phyloP scores from a whole-genome alignment of 2,888 invertebrate genomes.

The Homarus gammarus region DNA sequence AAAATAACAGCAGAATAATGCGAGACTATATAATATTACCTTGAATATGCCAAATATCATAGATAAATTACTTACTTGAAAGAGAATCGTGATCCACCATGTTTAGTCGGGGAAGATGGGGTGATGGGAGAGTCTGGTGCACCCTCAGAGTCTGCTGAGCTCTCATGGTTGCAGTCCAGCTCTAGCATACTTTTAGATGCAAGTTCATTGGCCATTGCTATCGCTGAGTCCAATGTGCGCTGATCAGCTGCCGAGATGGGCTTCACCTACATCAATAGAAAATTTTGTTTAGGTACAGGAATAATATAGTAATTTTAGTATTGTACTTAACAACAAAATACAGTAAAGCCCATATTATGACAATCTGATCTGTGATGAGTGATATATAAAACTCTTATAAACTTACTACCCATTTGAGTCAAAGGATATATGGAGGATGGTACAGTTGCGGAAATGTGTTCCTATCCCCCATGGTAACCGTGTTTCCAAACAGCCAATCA shows the following conservation, averaged over 20 bases:
- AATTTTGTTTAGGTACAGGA: neutral
- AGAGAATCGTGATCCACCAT: slow-evolving; percentile 59
- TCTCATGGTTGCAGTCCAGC: slow-evolving; percentile 77
- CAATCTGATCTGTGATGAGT: too few relatives aligned
- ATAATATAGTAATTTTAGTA: too few relatives aligned
- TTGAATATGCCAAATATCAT: too few relatives aligned
- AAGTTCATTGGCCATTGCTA: slow-evolving; percentile 94
- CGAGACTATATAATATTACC: neutral
- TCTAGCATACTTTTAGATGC: slow-evolving; percentile 85
- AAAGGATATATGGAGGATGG: too few relatives aligned
- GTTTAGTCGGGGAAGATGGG: slow-evolving; percentile 84
- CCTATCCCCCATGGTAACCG: too few relatives aligned
- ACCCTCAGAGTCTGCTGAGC: slow-evolving; percentile 62
- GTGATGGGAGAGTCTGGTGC: slow-evolving; percentile 80
- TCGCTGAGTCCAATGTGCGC: slow-evolving; percentile 93
- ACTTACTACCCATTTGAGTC: too few relatives aligned
- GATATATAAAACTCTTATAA: too few relatives aligned
- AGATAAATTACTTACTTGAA: slow-evolving; percentile 47
- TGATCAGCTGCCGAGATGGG: slow-evolving; percentile 96
- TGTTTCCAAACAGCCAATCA: too few relatives aligned
- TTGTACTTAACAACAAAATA: neutral
- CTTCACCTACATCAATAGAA: slow-evolving; percentile 84
- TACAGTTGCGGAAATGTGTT: too few relatives aligned
- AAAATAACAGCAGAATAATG: neutral
- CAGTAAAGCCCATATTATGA: too few relatives aligned